Evolutionary conservation across 2,797 vertebrate species (phyloP).

Genomic region (Chelon auratus): DNA sequence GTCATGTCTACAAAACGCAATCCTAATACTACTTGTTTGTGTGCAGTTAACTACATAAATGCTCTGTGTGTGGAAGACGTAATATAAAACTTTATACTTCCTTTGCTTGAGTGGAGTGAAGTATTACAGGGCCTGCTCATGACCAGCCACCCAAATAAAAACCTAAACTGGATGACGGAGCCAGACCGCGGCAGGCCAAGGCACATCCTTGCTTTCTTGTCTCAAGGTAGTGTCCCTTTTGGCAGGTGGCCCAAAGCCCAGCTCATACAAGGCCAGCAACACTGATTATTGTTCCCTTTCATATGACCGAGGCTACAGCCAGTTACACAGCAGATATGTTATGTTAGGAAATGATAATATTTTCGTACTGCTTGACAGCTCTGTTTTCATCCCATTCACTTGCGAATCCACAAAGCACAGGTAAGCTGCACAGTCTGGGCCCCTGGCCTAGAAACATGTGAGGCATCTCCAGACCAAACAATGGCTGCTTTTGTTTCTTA

Average conservation of each 20-base stretch:
- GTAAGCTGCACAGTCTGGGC: constrained; percentile 87
- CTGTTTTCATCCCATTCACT: constrained; percentile 83
- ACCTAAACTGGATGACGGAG: constrained; percentile 48
- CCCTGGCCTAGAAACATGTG: constrained; percentile 84
- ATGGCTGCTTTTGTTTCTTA: constrained; percentile 87
- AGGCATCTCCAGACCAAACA: constrained; percentile 87
- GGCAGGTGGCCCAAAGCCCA: constrained; percentile 56
- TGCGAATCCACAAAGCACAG: constrained; percentile 85
- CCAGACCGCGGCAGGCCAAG: constrained; percentile 50
- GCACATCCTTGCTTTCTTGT: constrained; percentile 51
- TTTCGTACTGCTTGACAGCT: constrained; percentile 84
- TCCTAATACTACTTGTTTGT: constrained; percentile 1
- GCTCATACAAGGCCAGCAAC: constrained; percentile 62
- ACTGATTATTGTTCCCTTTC: constrained; percentile 81
- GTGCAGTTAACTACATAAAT: constrained; percentile 22
- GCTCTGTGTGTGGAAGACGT: constrained; percentile 23
- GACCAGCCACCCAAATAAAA: constrained; percentile 60
- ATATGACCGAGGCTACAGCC: constrained; percentile 75
- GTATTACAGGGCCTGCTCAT: constrained; percentile 46
- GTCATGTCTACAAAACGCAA: not conserved
- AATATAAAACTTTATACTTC: constrained; percentile 57
- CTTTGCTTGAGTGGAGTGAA: constrained; percentile 46
- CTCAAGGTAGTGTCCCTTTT: constrained; percentile 60
- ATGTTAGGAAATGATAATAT: constrained; percentile 83
- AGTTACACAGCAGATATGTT: constrained; percentile 82